phyloP scores from a whole-genome alignment of 2,888 invertebrate species.

The Parascotia fuliginaria region DNA sequence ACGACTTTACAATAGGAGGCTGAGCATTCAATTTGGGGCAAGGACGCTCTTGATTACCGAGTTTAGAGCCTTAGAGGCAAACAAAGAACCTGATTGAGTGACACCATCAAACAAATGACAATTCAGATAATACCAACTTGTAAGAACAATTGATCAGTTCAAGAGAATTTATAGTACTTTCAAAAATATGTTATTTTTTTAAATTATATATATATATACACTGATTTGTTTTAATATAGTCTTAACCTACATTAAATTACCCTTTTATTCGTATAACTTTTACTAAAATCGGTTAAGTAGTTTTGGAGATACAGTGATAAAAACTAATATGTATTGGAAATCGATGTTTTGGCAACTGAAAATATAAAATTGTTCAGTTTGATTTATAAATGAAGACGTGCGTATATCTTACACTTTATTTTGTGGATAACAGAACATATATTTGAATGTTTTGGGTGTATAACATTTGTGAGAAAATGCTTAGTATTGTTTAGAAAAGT shows the following conservation, averaged over 20 bases:
- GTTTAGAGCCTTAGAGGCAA: too few relatives aligned
- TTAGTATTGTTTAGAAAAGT: constrained; percentile 1
- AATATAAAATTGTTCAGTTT: not conserved
- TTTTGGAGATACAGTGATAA: not conserved
- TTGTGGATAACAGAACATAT: not conserved
- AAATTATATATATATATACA: too few relatives aligned
- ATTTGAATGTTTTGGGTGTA: too few relatives aligned
- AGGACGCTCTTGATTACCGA: constrained; percentile 34
- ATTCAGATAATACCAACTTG: constrained; percentile 14
- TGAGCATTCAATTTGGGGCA: constrained; percentile 39
- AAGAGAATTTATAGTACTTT: too few relatives aligned
- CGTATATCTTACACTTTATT: not conserved
- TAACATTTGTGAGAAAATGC: too few relatives aligned
- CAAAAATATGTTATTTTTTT: too few relatives aligned
- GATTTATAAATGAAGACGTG: not conserved
- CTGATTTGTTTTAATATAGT: too few relatives aligned
- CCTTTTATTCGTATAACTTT: not conserved
- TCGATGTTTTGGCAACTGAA: not conserved
- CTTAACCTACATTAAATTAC: not conserved
- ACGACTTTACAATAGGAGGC: constrained; percentile 28
- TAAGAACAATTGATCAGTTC: constrained; percentile 16
- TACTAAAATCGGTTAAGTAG: not conserved
- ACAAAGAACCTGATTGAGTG: too few relatives aligned
- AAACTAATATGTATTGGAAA: not conserved
- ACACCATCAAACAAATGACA: constrained; percentile 32